phyloP scores from a whole-genome alignment of 2,113 vertebrate genomes.

The Condylura cristata region DNA sequence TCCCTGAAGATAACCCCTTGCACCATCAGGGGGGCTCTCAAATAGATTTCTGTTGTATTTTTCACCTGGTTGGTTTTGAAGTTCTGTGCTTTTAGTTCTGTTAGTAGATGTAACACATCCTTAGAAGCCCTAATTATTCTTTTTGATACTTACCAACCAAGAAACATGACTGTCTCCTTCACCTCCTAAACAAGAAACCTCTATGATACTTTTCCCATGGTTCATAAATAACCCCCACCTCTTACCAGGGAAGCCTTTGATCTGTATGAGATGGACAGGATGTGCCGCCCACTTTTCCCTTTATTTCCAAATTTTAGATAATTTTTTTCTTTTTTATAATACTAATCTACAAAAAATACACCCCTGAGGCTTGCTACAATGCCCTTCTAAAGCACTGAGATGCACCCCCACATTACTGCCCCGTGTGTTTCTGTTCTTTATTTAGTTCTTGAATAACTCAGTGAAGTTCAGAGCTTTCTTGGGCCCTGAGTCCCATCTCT shows the following conservation, averaged over 20 bases:
- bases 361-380: not conserved
- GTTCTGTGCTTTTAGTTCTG: not conserved
- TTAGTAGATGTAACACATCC: not conserved
- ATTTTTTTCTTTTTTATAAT: slow-evolving; percentile 12
- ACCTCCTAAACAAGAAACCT: not conserved
- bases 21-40: too few relatives aligned
- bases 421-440: not conserved
- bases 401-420: too few relatives aligned
- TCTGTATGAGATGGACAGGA: not conserved
- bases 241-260: not conserved
- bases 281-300: not conserved
- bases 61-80: not conserved
- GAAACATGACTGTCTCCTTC: not conserved
- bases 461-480: not conserved
- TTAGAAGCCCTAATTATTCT: not conserved
- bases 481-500: not conserved
- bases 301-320: slow-evolving; percentile 20
- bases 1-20: too few relatives aligned
- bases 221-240: not conserved
- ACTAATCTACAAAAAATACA: not conserved
- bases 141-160: not conserved
- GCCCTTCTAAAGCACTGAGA: not conserved
- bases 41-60: not conserved
- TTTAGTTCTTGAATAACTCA: not conserved
- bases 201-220: not conserved